Percentiles rank a stretch among this genome's conserved stretches.
Conservation (phyloP, 2,797 vertebrate genomes). For the Anas bernieri region DNA sequence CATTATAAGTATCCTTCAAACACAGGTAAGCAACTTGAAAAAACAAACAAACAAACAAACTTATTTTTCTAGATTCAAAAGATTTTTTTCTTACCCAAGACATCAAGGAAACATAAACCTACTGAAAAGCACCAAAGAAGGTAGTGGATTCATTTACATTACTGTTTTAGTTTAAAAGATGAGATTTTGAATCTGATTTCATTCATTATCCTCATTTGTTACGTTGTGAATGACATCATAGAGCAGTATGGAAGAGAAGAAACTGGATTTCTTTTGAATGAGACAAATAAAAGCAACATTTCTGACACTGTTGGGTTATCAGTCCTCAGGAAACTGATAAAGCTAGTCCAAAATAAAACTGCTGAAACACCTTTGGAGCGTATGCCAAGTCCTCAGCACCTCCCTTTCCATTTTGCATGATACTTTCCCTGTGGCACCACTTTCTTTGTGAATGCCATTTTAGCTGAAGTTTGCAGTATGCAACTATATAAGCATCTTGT, state of each 20-base stretch:
- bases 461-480: not conserved
- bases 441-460: not conserved
- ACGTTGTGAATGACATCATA: not conserved
- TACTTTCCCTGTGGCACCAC: not conserved
- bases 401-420: not conserved
- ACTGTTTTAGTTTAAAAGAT: not conserved
- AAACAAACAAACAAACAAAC: rapidly evolving
- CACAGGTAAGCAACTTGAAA: not conserved
- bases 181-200: not conserved
- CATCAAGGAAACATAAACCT: not conserved
- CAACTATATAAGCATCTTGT: not conserved
- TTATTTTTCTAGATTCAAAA: not conserved
- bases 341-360: not conserved
- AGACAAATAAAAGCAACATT: not conserved
- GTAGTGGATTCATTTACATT: not conserved
- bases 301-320: not conserved
- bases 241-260: not conserved
- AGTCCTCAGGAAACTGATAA: not conserved
- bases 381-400: not conserved
- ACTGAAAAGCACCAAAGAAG: not conserved
- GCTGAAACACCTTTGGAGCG: rapidly evolving
- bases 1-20: not conserved
- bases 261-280: not conserved
- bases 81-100: not conserved
- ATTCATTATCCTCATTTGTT: not conserved